These are phyloP conservation scores for Chascanopsetta lugubris DNA, from an alignment of 2,113 vertebrate species.

Conservation along the genomic window DNA sequence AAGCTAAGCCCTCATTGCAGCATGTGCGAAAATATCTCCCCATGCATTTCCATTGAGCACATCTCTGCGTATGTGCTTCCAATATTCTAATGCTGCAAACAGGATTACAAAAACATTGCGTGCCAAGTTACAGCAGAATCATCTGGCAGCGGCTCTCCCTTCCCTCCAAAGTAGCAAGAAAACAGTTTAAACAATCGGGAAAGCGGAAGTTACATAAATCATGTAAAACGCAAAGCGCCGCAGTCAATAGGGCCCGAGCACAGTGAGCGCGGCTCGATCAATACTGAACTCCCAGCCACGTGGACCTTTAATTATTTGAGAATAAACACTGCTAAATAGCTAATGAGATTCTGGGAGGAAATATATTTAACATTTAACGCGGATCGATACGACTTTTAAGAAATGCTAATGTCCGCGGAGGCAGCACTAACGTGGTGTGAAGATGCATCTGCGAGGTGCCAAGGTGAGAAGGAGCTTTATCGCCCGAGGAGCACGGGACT, in stretches of 20 bases:
- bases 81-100: slow-evolving; percentile 18
- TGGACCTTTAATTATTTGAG: slow-evolving; percentile 66
- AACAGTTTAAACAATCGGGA: slow-evolving; percentile 49
- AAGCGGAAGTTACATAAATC: slow-evolving; percentile 49
- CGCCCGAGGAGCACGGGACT: slow-evolving; percentile 29
- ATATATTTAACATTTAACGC: slow-evolving; percentile 57
- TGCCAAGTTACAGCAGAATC: slow-evolving; percentile 13
- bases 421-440: slow-evolving; percentile 49
- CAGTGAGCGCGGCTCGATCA: slow-evolving; percentile 59
- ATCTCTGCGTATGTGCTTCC: not conserved
- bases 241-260: slow-evolving; percentile 54
- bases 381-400: slow-evolving; percentile 63
- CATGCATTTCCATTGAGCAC: slow-evolving; percentile 2
- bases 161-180: slow-evolving; percentile 29
- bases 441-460: slow-evolving; percentile 37
- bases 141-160: slow-evolving; percentile 27
- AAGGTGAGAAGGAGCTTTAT: slow-evolving; percentile 50
- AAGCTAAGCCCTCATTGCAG: not conserved
- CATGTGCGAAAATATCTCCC: too few species aligned
- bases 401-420: slow-evolving; percentile 44
- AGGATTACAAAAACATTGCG: slow-evolving; percentile 27
- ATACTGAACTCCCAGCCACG: slow-evolving; percentile 66
- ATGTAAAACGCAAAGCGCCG: slow-evolving; percentile 48
- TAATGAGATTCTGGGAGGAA: slow-evolving; percentile 56
- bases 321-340: slow-evolving; percentile 68